These are phyloP conservation scores for Trematomus loennbergii DNA, from an alignment of 2,113 vertebrate genomes.

Conservation along the genomic window DNA sequence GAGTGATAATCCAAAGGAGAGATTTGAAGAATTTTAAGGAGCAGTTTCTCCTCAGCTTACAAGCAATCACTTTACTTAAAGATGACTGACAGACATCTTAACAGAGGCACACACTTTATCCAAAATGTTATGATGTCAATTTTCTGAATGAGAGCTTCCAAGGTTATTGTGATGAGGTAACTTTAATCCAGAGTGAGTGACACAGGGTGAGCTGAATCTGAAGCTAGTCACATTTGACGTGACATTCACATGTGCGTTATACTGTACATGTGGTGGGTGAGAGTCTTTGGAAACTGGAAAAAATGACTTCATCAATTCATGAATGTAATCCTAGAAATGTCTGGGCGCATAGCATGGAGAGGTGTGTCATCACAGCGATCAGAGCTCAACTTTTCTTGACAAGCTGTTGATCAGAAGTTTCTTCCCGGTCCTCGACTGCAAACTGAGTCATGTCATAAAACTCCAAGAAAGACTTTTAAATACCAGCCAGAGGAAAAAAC, in stretches of 20 bases:
- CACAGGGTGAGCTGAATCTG: slow-evolving; percentile 7
- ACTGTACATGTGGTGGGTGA: slow-evolving; percentile 38
- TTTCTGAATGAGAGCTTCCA: slow-evolving; percentile 24
- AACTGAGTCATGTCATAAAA: slow-evolving; percentile 24
- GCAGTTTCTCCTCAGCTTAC: slow-evolving; percentile 38
- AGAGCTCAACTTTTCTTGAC: slow-evolving; percentile 19
- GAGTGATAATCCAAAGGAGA: slow-evolving; percentile 6
- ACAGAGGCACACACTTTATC: slow-evolving; percentile 10
- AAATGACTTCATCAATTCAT: slow-evolving; percentile 61
- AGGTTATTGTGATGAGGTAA: slow-evolving; percentile 12
- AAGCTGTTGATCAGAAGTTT: slow-evolving; percentile 19
- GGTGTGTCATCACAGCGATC: slow-evolving; percentile 28
- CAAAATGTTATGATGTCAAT: slow-evolving; percentile 14
- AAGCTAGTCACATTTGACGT: slow-evolving; percentile 9
- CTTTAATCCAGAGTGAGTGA: slow-evolving; percentile 5
- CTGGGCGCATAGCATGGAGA: slow-evolving; percentile 20
- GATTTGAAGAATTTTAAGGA: slow-evolving; percentile 11
- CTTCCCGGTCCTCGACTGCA: neutral
- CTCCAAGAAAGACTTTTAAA: slow-evolving; percentile 34
- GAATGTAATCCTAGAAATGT: slow-evolving; percentile 71
- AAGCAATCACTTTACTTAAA: slow-evolving; percentile 54
- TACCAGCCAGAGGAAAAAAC: slow-evolving; percentile 37
- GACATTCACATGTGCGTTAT: slow-evolving; percentile 39
- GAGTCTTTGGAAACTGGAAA: slow-evolving; percentile 29
- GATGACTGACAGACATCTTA: slow-evolving; percentile 36